phyloP scores from a whole-genome alignment of 2,888 invertebrate species.

The Phlogophora meticulosa region DNA sequence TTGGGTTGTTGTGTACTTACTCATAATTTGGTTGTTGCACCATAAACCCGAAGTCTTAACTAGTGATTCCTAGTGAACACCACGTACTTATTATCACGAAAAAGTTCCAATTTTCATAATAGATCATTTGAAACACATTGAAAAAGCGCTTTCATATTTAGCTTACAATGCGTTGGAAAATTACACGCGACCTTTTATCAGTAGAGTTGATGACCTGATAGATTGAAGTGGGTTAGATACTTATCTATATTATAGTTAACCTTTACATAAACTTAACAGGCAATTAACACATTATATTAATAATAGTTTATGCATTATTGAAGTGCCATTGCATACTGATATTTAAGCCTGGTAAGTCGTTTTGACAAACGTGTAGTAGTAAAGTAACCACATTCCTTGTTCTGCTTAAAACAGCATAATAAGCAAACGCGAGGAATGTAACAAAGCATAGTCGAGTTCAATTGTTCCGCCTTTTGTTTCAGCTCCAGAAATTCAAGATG shows the following conservation, averaged over 20 bases:
- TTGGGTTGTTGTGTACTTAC: too few species aligned
- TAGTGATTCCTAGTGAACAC: too few species aligned
- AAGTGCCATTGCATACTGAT: conserved; percentile 38
- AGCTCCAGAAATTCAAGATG: conserved; percentile 51
- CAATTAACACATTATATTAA: conserved; percentile 27
- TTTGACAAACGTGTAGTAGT: neutral
- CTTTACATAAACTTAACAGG: conserved; percentile 43
- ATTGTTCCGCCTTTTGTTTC: conserved; percentile 35
- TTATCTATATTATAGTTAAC: conserved; percentile 51
- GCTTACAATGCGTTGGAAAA: conserved; percentile 48
- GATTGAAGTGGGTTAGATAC: conserved; percentile 38
- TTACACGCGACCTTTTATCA: conserved; percentile 58
- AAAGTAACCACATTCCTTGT: neutral
- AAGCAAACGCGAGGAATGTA: conserved; percentile 3
- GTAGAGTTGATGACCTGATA: conserved; percentile 39
- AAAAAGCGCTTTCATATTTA: conserved; percentile 18
- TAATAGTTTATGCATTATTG: conserved; percentile 38
- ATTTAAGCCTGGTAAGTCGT: conserved; percentile 59
- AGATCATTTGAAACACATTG: conserved; percentile 28
- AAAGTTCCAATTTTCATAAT: conserved; percentile 11
- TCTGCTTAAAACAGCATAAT: neutral
- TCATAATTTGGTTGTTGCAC: too few species aligned
- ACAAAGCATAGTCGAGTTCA: conserved; percentile 27
- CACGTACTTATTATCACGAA: neutral
- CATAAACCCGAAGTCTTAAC: too few species aligned